A percentile compares a stretch with the other conserved stretches of the same genome.
Conservation (phyloP, 2,113 vertebrate genomes). For the Aplodontia rufa region DNA sequence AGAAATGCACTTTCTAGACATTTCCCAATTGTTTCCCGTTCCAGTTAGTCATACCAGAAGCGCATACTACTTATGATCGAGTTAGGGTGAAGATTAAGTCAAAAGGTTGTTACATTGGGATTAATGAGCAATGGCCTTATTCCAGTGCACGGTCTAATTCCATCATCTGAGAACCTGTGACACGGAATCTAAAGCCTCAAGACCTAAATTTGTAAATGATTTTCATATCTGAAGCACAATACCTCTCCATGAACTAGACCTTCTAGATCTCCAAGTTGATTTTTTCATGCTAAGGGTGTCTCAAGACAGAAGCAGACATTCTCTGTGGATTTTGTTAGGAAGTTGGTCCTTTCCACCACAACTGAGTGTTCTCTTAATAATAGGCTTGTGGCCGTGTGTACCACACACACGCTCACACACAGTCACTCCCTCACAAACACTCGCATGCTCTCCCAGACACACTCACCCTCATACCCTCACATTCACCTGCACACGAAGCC, state of each 20-base stretch:
- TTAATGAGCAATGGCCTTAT: background rate
- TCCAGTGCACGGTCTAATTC: background rate
- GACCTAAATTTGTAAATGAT: background rate
- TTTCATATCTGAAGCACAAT: background rate
- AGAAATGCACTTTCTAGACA: background rate
- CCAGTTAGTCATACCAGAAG: background rate
- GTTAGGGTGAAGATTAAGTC: background rate
- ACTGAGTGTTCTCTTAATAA: slow-evolving; percentile 62
- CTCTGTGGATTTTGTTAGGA: background rate
- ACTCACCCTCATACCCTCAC: no score
- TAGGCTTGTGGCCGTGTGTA: background rate
- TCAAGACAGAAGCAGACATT: no score
- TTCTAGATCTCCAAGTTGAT: background rate
- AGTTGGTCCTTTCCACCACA: background rate
- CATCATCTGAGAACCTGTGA: background rate
- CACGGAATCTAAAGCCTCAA: background rate
- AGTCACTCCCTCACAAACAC: no score
- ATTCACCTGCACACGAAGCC: no score
- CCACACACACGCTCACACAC: no score
- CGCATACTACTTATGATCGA: background rate
- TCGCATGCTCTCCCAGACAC: no score
- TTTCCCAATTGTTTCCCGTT: background rate
- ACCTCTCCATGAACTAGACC: background rate
- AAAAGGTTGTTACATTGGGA: background rate
- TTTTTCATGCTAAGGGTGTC: background rate